A percentile compares a stretch with the other conserved stretches of the same genome.
Conservation (phyloP, 2,888 invertebrate species). For the Platerodrilus igneus region DNA sequence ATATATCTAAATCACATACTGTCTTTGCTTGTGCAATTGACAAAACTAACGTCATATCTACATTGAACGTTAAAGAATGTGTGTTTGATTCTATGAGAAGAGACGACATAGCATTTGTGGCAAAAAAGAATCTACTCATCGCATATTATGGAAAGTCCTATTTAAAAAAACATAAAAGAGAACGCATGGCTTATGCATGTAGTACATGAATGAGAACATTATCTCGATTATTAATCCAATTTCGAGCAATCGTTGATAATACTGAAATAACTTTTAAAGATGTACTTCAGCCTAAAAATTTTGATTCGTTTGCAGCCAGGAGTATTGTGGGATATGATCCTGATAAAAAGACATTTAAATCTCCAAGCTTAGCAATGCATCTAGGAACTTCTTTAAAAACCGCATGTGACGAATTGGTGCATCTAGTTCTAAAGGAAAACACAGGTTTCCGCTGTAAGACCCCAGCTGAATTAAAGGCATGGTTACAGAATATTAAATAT, state of each 20-base stretch:
- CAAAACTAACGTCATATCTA: conserved; percentile 18
- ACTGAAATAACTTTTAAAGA: conserved; percentile 4
- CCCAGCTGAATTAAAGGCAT: conserved; percentile 4
- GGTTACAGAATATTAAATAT: conserved; percentile 12
- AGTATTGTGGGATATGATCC: conserved; percentile 19
- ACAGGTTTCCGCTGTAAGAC: conserved; percentile 14
- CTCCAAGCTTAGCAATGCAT: conserved; percentile 23
- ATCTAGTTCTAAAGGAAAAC: conserved; percentile 16
- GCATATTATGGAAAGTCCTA: conserved; percentile 27
- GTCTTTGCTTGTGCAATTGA: conserved; percentile 16
- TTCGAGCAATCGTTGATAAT: neutral
- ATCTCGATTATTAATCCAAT: conserved; percentile 19
- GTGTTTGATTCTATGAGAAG: conserved; percentile 26
- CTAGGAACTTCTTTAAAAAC: conserved; percentile 21
- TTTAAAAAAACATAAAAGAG: conserved; percentile 28
- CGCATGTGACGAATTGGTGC: conserved; percentile 12
- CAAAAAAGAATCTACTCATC: conserved; percentile 25
- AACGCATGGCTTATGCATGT: conserved; percentile 25
- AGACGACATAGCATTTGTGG: conserved; percentile 23
- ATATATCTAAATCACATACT: conserved; percentile 14
- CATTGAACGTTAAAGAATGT: too few relatives aligned
- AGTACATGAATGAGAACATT: conserved; percentile 29
- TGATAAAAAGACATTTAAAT: conserved; percentile 21
- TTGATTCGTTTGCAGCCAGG: conserved; percentile 16
- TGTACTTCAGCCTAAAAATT: conserved; percentile 3